These are phyloP conservation scores for Ischnus inquisitorius DNA, from an alignment of 2,888 invertebrate species.

Conservation along the genomic window DNA sequence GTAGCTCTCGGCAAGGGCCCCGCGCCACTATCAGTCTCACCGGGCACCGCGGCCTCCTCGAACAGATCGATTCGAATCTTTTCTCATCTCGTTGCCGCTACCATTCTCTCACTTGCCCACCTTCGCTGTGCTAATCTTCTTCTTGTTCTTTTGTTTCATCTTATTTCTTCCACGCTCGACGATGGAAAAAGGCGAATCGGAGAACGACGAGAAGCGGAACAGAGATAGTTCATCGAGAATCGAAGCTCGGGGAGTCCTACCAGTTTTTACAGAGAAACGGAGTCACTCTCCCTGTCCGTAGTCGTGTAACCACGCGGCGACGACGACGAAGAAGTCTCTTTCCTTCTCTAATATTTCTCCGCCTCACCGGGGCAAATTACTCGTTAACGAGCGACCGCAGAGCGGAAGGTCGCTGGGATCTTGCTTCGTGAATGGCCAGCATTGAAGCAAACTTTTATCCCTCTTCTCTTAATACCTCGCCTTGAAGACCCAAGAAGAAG, in stretches of 20 bases:
- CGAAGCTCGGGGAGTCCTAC: constrained; percentile 58
- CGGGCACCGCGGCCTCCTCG: background rate
- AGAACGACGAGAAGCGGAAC: constrained; percentile 34
- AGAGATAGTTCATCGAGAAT: constrained; percentile 42
- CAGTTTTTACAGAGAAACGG: constrained; percentile 67
- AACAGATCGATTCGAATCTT: constrained; percentile 21
- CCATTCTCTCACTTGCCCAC: constrained; percentile 30
- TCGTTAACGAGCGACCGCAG: constrained; percentile 71
- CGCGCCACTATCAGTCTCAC: constrained; percentile 33
- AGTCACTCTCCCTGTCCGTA: constrained; percentile 68
- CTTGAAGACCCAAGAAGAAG: background rate
- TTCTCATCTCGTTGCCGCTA: constrained; percentile 19
- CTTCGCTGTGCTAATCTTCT: constrained; percentile 3
- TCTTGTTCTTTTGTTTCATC: constrained; percentile 27
- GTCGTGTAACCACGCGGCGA: constrained; percentile 30
- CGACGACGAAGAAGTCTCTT: constrained; percentile 1
- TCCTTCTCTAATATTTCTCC: constrained; percentile 1
- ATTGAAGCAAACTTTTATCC: constrained; percentile 68
- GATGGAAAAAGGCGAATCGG: constrained; percentile 34
- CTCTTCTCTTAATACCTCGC: background rate
- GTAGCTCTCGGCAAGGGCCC: constrained; percentile 2
- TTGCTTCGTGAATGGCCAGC: constrained; percentile 73
- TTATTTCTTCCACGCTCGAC: background rate
- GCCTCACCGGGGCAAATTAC: constrained; percentile 72
- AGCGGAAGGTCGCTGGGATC: constrained; percentile 60